These are phyloP conservation scores for Ypsolopha sequella DNA, from an alignment of 2,888 invertebrate genomes.

Conservation along the genomic window DNA sequence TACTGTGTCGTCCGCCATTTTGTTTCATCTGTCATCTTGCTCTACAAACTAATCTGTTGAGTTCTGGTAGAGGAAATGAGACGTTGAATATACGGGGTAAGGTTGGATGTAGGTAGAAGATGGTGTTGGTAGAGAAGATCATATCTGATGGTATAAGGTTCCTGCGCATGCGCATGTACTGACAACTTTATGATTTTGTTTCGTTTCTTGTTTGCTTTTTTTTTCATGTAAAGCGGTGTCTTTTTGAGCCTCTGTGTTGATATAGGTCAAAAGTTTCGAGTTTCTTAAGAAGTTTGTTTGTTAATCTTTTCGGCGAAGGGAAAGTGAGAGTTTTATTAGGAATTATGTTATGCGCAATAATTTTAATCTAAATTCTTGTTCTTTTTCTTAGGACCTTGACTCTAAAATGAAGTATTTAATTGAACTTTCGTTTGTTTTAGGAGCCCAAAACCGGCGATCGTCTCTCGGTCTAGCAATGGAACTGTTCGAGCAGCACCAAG, in stretches of 20 bases:
- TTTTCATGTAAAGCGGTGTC: neutral
- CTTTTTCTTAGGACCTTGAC: too few relatives aligned
- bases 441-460: conserved; percentile 81
- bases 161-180: conserved; percentile 18
- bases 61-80: too few relatives aligned
- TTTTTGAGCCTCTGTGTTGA: neutral
- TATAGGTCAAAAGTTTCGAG: conserved; percentile 5
- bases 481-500: conserved; percentile 96
- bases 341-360: too few relatives aligned
- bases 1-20: conserved; percentile 17
- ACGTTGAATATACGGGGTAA: too few relatives aligned
- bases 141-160: conserved; percentile 30
- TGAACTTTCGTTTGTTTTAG: conserved; percentile 67
- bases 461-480: conserved; percentile 84
- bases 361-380: too few relatives aligned
- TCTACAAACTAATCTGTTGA: too few relatives aligned
- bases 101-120: too few relatives aligned
- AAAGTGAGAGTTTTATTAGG: too few relatives aligned
- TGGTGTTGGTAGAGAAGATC: too few relatives aligned
- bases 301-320: too few relatives aligned
- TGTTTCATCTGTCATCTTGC: neutral
- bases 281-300: neutral
- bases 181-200: conserved; percentile 11
- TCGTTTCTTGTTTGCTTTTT: conserved; percentile 1
- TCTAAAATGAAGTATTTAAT: too few relatives aligned